A percentile compares a stretch with the other conserved stretches of the same genome.
These are phyloP conservation scores for Tribolium castaneum DNA, from an alignment of 1,140 invertebrate species.

Conservation along the genomic window DNA sequence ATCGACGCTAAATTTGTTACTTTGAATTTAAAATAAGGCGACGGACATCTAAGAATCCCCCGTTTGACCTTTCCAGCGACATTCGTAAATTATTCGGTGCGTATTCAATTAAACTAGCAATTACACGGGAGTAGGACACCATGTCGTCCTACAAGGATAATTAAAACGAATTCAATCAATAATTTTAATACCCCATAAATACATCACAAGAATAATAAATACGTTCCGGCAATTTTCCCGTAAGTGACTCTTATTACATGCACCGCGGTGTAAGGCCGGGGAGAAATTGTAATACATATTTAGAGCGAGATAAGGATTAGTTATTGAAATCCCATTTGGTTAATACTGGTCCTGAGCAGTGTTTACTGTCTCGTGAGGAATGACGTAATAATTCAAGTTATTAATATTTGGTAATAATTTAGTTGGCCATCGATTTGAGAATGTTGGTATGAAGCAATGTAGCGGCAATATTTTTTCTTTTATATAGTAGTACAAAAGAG, in stretches of 20 bases:
- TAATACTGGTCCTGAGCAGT: background rate
- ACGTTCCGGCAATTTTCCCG: background rate
- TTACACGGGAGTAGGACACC: background rate
- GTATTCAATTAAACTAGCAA: background rate
- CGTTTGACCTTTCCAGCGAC: background rate
- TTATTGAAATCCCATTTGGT: constrained; percentile 21
- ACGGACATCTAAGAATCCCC: background rate
- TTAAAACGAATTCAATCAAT: background rate
- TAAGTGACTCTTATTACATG: background rate
- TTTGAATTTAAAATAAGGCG: background rate
- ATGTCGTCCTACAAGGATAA: background rate
- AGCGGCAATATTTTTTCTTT: constrained; percentile 28
- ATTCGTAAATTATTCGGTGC: background rate
- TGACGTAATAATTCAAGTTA: constrained; percentile 25
- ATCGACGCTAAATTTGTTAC: background rate
- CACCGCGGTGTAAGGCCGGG: too few relatives aligned
- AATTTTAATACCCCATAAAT: background rate
- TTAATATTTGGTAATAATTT: constrained; percentile 42
- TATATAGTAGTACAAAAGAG: constrained; percentile 34
- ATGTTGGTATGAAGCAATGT: constrained; percentile 36
- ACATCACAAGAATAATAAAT: background rate
- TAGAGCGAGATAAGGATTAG: background rate
- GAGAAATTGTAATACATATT: background rate
- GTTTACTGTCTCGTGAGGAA: constrained; percentile 27
- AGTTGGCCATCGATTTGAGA: constrained; percentile 43